Base-by-base conservation (phyloP, 2,888 invertebrate genomes). In the Cremastobaeus sp. region DNA sequence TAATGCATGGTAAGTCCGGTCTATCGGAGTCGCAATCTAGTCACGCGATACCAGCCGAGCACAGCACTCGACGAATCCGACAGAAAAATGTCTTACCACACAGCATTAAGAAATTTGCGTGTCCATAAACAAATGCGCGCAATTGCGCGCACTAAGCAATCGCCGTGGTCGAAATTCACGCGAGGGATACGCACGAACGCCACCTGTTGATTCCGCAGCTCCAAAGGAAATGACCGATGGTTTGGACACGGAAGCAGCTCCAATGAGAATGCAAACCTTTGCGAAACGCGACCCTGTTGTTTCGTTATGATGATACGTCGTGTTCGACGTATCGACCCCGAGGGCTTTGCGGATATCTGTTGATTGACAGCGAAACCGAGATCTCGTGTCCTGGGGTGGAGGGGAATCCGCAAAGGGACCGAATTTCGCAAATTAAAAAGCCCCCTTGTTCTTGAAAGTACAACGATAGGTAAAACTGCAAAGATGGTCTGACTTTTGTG, bases 191-290 rank as follows among this genome's bases (percentile, higher is more conserved):
- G 41, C 70, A 78, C 76, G 79, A 79, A 82, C 78, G 78, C 78
- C 84, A 85, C 84, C 85, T 85, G 85, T 85, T 84, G 85, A 84
- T 85, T 79, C 77, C 83, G 74, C 82, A 79, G 78, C 76, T 80
- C 83, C 79, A 78, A 82, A 81, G 82, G 78, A 83, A 83, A 78
- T 82, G 82, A 84, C 82, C 80, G 80, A 77, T 47, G 14, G 48
- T 60, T 76, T 76, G 76, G 75, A 81, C 80, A 79, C 78, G 80
- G 64, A 64, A 71, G 41, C 30, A 35, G 25, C 9, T 34, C 20
- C 25, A 43, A 41, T 11, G 41, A 32, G 48, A 39, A 57, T 57
- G 34, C 50, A 34, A 59, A 57, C 57, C 30, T 59, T 66, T 47
- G 21, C 21, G 54, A 45, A 43, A 60, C 28, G 62, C 62, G 34